Evolutionary conservation across 2,888 invertebrate genomes (phyloP).

Genomic region (Ormyrus pomaceus): DNA sequence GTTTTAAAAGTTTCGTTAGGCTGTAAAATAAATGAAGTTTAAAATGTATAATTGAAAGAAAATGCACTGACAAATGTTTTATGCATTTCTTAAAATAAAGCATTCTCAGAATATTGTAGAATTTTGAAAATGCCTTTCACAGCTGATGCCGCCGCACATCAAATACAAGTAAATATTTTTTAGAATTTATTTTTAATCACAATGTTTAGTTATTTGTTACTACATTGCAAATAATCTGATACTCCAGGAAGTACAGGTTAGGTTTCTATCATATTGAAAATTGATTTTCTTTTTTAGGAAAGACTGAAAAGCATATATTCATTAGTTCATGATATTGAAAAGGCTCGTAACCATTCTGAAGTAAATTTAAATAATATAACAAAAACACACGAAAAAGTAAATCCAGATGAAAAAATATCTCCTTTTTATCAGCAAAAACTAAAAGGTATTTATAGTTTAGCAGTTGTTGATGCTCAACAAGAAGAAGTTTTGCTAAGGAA

Average conservation of each 20-base stretch:
- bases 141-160: slow-evolving; percentile 86
- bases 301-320: slow-evolving; percentile 86
- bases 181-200: slow-evolving; percentile 2
- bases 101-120: background rate
- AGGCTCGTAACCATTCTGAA: slow-evolving; percentile 87
- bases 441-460: slow-evolving; percentile 87
- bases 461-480: slow-evolving; percentile 87
- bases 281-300: slow-evolving; percentile 79
- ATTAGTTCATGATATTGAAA: slow-evolving; percentile 88
- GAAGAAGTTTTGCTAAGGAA: slow-evolving; percentile 90
- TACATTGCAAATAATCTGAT: background rate
- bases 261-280: slow-evolving; percentile 4
- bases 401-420: slow-evolving; percentile 77
- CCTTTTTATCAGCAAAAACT: slow-evolving; percentile 82
- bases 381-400: slow-evolving; percentile 84
- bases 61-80: background rate
- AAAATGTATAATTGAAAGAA: too few species aligned
- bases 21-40: too few species aligned
- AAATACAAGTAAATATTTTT: slow-evolving; percentile 77
- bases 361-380: slow-evolving; percentile 87
- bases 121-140: slow-evolving; percentile 82
- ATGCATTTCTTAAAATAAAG: background rate
- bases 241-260: slow-evolving; percentile 8
- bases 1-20: too few species aligned
- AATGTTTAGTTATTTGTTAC: slow-evolving; percentile 22